phyloP scores from a whole-genome alignment of 2,113 vertebrate species.

The Cyphomyrus plagiostoma region DNA sequence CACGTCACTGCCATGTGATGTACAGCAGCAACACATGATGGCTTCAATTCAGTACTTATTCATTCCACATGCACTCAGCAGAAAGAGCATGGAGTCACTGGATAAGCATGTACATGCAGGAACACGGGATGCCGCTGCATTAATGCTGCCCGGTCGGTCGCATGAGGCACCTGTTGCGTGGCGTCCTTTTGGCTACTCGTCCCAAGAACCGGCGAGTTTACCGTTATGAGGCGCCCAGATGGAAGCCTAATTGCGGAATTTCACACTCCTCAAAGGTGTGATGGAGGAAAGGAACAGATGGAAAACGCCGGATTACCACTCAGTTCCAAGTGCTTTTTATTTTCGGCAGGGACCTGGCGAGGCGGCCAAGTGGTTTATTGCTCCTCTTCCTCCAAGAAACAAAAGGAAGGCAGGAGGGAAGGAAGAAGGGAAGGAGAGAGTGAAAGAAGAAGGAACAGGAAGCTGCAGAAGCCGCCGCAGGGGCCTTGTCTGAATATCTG shows the following conservation, averaged over 20 bases:
- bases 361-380: constrained; percentile 15
- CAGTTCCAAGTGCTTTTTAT: constrained; percentile 18
- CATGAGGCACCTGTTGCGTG: not conserved
- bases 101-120: not conserved
- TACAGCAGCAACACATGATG: not conserved
- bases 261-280: constrained; percentile 34
- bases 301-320: constrained; percentile 21
- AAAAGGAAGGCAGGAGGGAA: not conserved
- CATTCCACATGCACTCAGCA: not conserved
- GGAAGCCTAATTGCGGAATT: constrained; percentile 33
- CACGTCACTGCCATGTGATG: not conserved
- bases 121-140: not conserved
- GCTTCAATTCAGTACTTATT: not conserved
- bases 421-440: not conserved
- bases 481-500: not conserved
- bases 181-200: not conserved
- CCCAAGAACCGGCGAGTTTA: not conserved
- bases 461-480: not conserved
- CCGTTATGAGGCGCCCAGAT: constrained; percentile 23
- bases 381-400: not conserved
- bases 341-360: constrained; percentile 11
- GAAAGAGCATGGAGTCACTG: not conserved
- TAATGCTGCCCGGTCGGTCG: not conserved
- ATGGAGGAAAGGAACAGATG: constrained; percentile 33
- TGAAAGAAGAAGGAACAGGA: not conserved